phyloP scores from a whole-genome alignment of 2,888 invertebrate species.

The Zonitis immaculata region DNA sequence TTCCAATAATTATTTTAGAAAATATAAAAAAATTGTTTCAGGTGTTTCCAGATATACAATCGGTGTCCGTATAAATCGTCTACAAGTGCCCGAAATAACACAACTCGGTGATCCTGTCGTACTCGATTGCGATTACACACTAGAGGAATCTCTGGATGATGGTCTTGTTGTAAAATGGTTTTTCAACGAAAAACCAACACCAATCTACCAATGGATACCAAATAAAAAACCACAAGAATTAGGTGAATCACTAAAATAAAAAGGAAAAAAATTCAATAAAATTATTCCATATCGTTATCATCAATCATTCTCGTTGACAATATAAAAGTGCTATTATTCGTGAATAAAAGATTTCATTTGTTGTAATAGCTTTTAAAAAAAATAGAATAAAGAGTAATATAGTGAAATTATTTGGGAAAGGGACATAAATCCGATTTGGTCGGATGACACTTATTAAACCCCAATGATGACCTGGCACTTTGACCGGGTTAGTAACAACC shows the following conservation, averaged over 20 bases:
- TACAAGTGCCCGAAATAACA: conserved; percentile 45
- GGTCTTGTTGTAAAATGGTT: conserved; percentile 59
- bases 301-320: conserved; percentile 1
- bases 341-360: not conserved
- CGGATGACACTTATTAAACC: conserved; percentile 4
- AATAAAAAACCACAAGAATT: conserved; percentile 47
- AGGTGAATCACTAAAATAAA: conserved; percentile 38
- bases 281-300: not conserved
- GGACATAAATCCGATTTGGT: conserved; percentile 4
- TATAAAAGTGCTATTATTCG: not conserved
- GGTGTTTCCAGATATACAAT: conserved; percentile 8
- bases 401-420: not conserved
- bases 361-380: conserved; percentile 2
- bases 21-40: not conserved
- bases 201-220: conserved; percentile 59
- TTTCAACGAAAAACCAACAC: conserved; percentile 47
- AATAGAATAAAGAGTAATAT: not conserved
- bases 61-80: conserved; percentile 40
- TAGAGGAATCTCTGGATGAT: conserved; percentile 42
- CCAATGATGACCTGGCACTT: conserved; percentile 3
- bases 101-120: conserved; percentile 50
- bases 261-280: not conserved
- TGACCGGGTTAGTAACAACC: not conserved
- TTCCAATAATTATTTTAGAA: too few species aligned
- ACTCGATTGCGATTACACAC: conserved; percentile 54